Conservation (phyloP, 2,113 vertebrate genomes). For the Ageneiosus marmoratus region DNA sequence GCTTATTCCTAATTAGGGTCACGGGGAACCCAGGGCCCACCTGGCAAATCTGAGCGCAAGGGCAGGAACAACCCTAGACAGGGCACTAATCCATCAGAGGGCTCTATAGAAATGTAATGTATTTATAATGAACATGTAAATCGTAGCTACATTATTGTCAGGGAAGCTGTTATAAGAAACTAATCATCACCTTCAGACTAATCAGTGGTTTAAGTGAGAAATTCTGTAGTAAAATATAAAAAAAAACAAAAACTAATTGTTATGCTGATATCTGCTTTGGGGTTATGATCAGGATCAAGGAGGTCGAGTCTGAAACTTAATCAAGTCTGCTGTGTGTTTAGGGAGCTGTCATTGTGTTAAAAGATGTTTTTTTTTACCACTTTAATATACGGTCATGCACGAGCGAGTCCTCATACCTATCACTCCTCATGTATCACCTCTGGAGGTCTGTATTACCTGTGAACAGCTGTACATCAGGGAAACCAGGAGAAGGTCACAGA, state of each 20-base stretch:
- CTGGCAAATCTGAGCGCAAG: too few species aligned
- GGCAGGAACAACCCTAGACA: too few species aligned
- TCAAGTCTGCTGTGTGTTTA: not conserved
- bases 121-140: too few species aligned
- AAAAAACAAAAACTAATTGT: too few species aligned
- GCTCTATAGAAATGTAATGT: too few species aligned
- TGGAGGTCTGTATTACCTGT: not conserved
- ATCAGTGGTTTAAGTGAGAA: not conserved
- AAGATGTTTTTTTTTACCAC: not conserved
- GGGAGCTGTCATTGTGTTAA: not conserved
- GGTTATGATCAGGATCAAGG: not conserved
- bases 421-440: not conserved
- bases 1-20: too few species aligned
- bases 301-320: not conserved
- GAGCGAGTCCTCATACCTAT: not conserved
- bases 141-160: too few species aligned
- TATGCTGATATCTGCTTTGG: not conserved
- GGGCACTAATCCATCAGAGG: too few species aligned
- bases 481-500: not conserved
- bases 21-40: too few species aligned
- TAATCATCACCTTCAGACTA: not conserved
- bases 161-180: not conserved
- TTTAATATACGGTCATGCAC: not conserved
- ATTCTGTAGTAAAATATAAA: not conserved
- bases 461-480: not conserved